phyloP scores from a whole-genome alignment of 1,140 invertebrate species.

The Zaprionus kolodkinae region DNA sequence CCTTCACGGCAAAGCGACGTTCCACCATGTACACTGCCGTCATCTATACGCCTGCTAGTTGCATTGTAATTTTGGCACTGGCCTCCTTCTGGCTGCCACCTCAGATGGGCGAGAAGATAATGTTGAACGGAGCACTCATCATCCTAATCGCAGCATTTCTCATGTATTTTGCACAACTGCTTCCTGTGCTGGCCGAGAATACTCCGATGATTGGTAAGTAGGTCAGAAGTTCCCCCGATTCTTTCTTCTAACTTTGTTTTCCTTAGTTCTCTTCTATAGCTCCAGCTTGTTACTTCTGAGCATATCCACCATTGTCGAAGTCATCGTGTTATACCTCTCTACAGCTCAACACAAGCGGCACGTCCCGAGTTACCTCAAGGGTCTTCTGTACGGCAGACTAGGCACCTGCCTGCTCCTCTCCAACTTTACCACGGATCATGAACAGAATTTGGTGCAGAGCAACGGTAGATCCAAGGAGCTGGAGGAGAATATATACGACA shows the following conservation, averaged over 20 bases:
- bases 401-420: constrained; percentile 85
- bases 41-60: constrained; percentile 87
- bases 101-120: constrained; percentile 87
- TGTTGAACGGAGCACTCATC: constrained; percentile 86
- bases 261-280: constrained; percentile 85
- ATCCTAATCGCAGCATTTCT: constrained; percentile 87
- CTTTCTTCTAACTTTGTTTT: not conserved
- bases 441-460: constrained; percentile 32
- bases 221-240: not conserved
- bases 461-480: constrained; percentile 58
- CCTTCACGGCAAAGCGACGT: constrained; percentile 86
- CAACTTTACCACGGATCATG: constrained; percentile 57
- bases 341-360: constrained; percentile 84
- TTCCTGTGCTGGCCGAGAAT: constrained; percentile 87
- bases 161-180: constrained; percentile 87
- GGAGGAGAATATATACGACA: constrained; percentile 82
- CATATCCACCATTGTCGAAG: constrained; percentile 87
- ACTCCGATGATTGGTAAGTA: constrained; percentile 88
- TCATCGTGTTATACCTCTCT: constrained; percentile 87
- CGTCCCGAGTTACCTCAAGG: constrained; percentile 86
- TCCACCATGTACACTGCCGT: constrained; percentile 87
- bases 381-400: constrained; percentile 85
- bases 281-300: constrained; percentile 86
- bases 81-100: constrained; percentile 88
- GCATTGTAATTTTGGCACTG: constrained; percentile 87